Conservation (phyloP, 2,888 invertebrate genomes). For the Andrena dorsata region DNA sequence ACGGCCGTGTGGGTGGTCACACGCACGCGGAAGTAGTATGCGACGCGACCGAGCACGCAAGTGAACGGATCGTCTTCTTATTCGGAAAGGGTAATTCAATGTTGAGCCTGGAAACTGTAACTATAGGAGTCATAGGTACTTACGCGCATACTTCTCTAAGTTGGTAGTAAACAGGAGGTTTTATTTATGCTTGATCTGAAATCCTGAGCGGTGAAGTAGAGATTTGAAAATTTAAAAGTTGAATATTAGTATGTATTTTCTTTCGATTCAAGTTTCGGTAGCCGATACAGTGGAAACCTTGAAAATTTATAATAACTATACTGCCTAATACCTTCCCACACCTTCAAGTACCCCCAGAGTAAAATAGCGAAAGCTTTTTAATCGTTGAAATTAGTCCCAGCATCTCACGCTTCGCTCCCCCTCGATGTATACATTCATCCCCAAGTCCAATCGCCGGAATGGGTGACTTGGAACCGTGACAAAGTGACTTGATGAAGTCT, state of each 20-base stretch:
- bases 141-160: too few relatives aligned
- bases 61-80: constrained; percentile 22
- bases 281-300: too few relatives aligned
- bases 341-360: too few relatives aligned
- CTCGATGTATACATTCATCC: not conserved
- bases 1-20: constrained; percentile 35
- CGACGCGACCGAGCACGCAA: constrained; percentile 19
- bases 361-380: constrained; percentile 17
- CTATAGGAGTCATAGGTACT: too few relatives aligned
- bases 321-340: too few relatives aligned
- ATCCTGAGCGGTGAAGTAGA: too few relatives aligned
- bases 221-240: too few relatives aligned
- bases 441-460: constrained; percentile 16
- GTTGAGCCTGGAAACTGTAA: not conserved
- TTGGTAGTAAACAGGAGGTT: too few relatives aligned
- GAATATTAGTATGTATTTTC: too few relatives aligned
- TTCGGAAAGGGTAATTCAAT: constrained; percentile 17
- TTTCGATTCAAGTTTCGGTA: too few relatives aligned
- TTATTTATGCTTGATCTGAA: too few relatives aligned
- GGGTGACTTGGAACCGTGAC: constrained; percentile 61
- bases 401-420: constrained; percentile 54
- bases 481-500: constrained; percentile 60
- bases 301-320: too few relatives aligned
- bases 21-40: constrained; percentile 41
- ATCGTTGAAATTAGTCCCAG: not conserved